phyloP scores from a whole-genome alignment of 2,113 vertebrate genomes.

The Forbesichthys agassizii region DNA sequence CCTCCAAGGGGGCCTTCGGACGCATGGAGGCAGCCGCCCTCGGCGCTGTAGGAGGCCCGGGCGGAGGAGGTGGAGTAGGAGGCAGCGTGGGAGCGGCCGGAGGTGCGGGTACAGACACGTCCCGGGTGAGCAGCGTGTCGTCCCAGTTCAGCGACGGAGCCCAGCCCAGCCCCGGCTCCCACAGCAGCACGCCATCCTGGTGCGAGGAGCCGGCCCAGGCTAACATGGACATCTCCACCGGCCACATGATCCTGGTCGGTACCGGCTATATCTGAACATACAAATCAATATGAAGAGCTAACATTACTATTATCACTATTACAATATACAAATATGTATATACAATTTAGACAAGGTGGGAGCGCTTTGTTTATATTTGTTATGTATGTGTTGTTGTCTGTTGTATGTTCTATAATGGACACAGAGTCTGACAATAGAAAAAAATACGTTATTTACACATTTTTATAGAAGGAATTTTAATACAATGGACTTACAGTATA shows the following conservation, averaged over 20 bases:
- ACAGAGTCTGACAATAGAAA: too few species aligned
- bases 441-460: too few species aligned
- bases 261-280: not conserved
- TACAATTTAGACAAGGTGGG: too few species aligned
- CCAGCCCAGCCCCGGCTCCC: conserved; percentile 93
- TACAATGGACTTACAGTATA: too few species aligned
- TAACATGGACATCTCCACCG: conserved; percentile 99
- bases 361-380: not conserved
- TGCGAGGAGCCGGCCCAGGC: conserved; percentile 96
- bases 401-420: too few species aligned
- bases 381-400: not conserved
- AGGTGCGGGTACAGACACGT: conserved; percentile 79
- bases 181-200: conserved; percentile 98
- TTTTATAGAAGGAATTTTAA: too few species aligned
- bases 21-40: conserved; percentile 77
- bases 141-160: conserved; percentile 96
- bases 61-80: conserved; percentile 33
- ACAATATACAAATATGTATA: too few species aligned
- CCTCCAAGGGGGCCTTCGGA: conserved; percentile 88
- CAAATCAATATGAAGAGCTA: too few species aligned
- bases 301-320: too few species aligned
- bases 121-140: conserved; percentile 93
- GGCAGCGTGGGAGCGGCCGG: conserved; percentile 24
- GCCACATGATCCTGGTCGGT: conserved; percentile 97
- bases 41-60: conserved; percentile 59